Base-by-base conservation (phyloP, 2,113 vertebrate genomes). In the Sceloporus tristichus region DNA sequence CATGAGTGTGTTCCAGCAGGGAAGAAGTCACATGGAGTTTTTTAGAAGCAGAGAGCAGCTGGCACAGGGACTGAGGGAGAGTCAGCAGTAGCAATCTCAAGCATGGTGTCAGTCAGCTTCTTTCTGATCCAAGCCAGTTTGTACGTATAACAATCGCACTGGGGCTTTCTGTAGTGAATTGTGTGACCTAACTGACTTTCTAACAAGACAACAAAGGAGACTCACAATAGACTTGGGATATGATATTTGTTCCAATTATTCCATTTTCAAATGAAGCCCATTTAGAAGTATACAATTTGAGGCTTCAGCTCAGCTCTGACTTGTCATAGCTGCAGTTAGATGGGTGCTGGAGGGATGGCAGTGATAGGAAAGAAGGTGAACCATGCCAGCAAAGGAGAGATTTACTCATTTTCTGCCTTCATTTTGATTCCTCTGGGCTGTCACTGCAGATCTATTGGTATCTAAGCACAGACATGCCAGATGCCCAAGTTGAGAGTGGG, bases 321-420 rank as follows among this genome's bases (percentile, higher is more conserved):
- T 84, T 92, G 91, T 94, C 95, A 86, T 82, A 91, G 79, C 77
- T 93, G 21, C 0, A 90, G 90, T 92, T 86, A 86, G 91, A 88
- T 84, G 91, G 87, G 92, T 87, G 81, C 85, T 16, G 56, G 91
- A 89, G 84, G 89, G 90, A 94, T 92, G 87, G 92, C 90, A 94
- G 93, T 89, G 90, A 92, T 85, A 92, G 92, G 82, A 85, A 91
- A 93, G 87, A 85, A 92, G 93, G 91, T 83, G 90, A 87, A 86
- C 91, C 21, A 87, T 88, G 75, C 86, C 88, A 89, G 59, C 79
- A 92, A 93, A 93, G 42, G 87, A 88, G 79, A 76, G 59, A 85
- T 40, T 42, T 19, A 91, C 25, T 90, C 90, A 86, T 91, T 92
- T 92, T 65, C 54, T 74, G 34, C n/a, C 79, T 18, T 0, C 9